phyloP scores from a whole-genome alignment of 2,797 vertebrate species.

The Enteromius trimaculatus region DNA sequence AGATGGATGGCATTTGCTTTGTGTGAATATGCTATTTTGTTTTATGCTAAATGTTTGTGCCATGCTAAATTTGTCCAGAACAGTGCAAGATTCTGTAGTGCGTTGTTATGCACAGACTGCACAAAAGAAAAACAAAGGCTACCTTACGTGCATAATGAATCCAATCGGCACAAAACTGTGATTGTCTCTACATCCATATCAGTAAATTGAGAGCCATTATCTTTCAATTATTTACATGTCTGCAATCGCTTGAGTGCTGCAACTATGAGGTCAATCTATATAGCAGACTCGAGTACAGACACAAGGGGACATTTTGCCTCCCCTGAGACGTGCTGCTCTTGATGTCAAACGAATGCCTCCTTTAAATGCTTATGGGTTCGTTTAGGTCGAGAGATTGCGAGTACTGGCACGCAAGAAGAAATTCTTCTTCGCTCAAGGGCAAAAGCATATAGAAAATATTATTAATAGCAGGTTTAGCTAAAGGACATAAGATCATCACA shows the following conservation, averaged over 20 bases:
- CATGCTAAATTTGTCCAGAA: not conserved
- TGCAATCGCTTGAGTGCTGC: constrained; percentile 27
- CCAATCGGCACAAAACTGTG: constrained; percentile 12
- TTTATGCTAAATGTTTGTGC: constrained; percentile 13
- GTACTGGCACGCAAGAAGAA: constrained; percentile 32
- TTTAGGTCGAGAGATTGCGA: constrained; percentile 37
- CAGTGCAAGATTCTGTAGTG: not conserved
- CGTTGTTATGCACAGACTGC: not conserved
- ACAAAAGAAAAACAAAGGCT: constrained; percentile 9
- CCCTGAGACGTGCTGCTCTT: constrained; percentile 24
- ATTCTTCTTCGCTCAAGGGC: constrained; percentile 29
- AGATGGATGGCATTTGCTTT: constrained; percentile 1
- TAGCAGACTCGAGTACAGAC: constrained; percentile 4
- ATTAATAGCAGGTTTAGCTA: not conserved
- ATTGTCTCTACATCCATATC: constrained; percentile 29
- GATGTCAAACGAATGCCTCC: constrained; percentile 36
- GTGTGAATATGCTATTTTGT: constrained; percentile 8
- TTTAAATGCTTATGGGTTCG: constrained; percentile 39
- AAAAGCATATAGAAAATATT: constrained; percentile 9
- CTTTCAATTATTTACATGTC: constrained; percentile 20
- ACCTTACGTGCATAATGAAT: constrained; percentile 5
- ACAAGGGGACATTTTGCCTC: constrained; percentile 11
- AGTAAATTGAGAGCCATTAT: constrained; percentile 25
- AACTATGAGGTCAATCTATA: not conserved
- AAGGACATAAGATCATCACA: not conserved